These are phyloP conservation scores for Agrotis exclamationis DNA, from an alignment of 2,888 invertebrate genomes.

Conservation along the genomic window DNA sequence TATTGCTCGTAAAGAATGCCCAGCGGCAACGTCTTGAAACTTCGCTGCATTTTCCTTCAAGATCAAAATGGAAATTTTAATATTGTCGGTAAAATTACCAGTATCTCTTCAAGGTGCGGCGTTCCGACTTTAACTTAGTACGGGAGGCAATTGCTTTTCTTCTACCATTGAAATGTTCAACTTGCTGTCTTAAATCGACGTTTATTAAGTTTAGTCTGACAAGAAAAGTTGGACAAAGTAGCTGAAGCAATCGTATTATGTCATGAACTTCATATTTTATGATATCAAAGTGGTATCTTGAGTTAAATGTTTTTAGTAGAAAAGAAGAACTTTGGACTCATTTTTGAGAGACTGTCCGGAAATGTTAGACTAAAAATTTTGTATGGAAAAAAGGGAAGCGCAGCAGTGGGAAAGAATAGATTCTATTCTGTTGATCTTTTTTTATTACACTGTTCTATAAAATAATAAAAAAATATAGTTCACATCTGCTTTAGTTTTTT, in stretches of 20 bases:
- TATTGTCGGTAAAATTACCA: constrained; percentile 56
- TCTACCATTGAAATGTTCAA: constrained; percentile 58
- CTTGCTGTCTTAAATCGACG: constrained; percentile 56
- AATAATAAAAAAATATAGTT: background rate
- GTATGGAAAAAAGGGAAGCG: too few species aligned
- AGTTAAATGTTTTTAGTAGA: constrained; percentile 20
- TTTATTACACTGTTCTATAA: too few species aligned
- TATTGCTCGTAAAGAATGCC: constrained; percentile 35
- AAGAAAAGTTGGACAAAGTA: constrained; percentile 56
- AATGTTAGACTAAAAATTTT: too few species aligned
- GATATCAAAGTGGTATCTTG: constrained; percentile 12
- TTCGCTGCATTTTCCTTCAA: constrained; percentile 44
- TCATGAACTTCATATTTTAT: constrained; percentile 35
- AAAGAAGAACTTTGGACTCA: background rate
- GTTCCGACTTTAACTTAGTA: constrained; percentile 54
- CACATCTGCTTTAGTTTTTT: background rate
- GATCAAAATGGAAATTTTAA: constrained; percentile 62
- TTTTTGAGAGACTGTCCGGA: too few species aligned
- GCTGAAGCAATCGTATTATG: constrained; percentile 52
- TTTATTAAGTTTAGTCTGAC: constrained; percentile 61
- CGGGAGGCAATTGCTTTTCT: constrained; percentile 61
- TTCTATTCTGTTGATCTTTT: too few species aligned
- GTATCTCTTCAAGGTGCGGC: constrained; percentile 55
- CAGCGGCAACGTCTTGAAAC: constrained; percentile 35
- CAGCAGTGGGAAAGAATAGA: too few species aligned